A percentile compares a stretch with the other conserved stretches of the same genome.
These are phyloP conservation scores for Bombus confusus DNA, from an alignment of 1,140 invertebrate species.

Conservation along the genomic window DNA sequence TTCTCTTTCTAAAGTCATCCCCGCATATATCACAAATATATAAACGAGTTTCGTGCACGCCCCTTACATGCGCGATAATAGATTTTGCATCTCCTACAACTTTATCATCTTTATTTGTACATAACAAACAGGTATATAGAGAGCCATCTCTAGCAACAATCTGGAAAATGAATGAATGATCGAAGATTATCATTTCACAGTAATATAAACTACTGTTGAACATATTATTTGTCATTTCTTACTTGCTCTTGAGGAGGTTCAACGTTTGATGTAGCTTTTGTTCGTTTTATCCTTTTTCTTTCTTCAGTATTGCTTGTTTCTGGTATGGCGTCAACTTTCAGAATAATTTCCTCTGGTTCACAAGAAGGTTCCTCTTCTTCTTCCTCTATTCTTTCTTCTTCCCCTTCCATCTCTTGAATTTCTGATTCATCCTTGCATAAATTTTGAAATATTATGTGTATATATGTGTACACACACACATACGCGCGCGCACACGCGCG, in stretches of 20 bases:
- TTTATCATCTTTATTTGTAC: constrained; percentile 80
- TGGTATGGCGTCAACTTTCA: constrained; percentile 46
- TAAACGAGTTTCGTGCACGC: constrained; percentile 84
- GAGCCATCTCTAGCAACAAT: constrained; percentile 82
- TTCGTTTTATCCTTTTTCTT: constrained; percentile 62
- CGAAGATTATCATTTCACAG: constrained; percentile 11
- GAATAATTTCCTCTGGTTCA: constrained; percentile 41
- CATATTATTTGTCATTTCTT: not conserved
- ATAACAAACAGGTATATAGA: constrained; percentile 85
- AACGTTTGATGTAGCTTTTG: constrained; percentile 56
- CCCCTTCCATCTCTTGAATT: constrained; percentile 58
- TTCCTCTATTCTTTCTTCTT: constrained; percentile 45
- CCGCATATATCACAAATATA: constrained; percentile 90
- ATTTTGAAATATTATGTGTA: not conserved
- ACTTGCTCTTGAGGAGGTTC: constrained; percentile 51
- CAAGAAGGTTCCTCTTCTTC: constrained; percentile 42
- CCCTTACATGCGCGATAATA: constrained; percentile 85
- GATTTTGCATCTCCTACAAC: constrained; percentile 83
- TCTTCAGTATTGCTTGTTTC: constrained; percentile 61
- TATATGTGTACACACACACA: no score
- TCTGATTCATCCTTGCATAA: constrained; percentile 35
- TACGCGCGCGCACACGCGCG: no score
- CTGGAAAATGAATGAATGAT: constrained; percentile 63
- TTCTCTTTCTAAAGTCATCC: constrained; percentile 85
- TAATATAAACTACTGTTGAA: constrained; percentile 6